Percentiles rank a stretch among this genome's conserved stretches.
phyloP scores from a whole-genome alignment of 2,888 invertebrate species.

The Ophion costatus region DNA sequence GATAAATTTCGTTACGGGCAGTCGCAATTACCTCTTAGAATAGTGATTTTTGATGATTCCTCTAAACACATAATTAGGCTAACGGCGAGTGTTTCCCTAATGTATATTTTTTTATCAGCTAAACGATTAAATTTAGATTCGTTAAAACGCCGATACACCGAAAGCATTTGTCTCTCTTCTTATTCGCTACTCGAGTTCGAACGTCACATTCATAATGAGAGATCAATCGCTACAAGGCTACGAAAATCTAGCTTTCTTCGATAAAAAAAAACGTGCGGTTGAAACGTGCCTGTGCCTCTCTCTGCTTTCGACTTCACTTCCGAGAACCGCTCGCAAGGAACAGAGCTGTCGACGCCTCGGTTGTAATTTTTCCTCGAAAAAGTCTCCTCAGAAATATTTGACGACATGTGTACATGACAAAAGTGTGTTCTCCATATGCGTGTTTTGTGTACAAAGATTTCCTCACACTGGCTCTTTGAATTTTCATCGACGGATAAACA shows the following conservation, averaged over 20 bases:
- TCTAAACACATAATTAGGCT: slow-evolving; percentile 67
- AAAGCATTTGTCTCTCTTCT: slow-evolving; percentile 47
- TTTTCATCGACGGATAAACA: background rate
- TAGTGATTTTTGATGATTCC: slow-evolving; percentile 46
- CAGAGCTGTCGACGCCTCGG: background rate
- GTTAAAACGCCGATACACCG: slow-evolving; percentile 64
- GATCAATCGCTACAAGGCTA: background rate
- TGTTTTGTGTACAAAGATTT: background rate
- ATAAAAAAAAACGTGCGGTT: background rate
- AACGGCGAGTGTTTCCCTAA: slow-evolving; percentile 56
- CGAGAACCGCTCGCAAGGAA: background rate
- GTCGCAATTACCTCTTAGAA: slow-evolving; percentile 49
- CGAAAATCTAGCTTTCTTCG: background rate
- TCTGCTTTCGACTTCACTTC: background rate
- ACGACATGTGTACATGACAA: background rate
- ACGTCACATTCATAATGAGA: slow-evolving; percentile 55
- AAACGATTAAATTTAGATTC: slow-evolving; percentile 59
- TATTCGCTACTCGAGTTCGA: slow-evolving; percentile 36
- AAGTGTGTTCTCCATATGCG: background rate
- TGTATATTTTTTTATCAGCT: slow-evolving; percentile 48
- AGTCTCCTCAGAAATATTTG: background rate
- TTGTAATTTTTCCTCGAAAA: background rate
- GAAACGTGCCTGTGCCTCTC: background rate
- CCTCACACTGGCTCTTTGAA: background rate
- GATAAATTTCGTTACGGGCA: slow-evolving; percentile 48